These are phyloP conservation scores for Rapana venosa DNA, from an alignment of 2,888 invertebrate genomes.

Conservation along the genomic window DNA sequence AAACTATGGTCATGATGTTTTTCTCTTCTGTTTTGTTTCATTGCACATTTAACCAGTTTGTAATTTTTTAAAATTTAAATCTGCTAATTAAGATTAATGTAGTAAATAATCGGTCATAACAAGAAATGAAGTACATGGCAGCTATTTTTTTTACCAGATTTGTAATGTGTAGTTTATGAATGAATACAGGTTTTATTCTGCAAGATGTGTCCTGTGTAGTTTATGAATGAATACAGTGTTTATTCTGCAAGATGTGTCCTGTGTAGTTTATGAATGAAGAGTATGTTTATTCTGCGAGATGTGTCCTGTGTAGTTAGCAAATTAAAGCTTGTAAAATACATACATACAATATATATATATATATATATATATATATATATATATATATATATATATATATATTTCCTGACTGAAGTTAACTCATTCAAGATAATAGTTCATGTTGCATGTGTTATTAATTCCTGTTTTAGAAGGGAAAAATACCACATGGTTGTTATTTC, in stretches of 20 bases:
- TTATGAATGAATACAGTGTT: background rate
- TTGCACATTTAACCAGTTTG: background rate
- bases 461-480: too few species aligned
- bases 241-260: background rate
- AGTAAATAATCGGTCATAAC: background rate
- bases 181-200: background rate
- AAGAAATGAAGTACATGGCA: conserved; percentile 6
- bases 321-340: background rate
- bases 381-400: too few species aligned
- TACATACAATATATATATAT: too few species aligned
- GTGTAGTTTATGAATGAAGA: background rate
- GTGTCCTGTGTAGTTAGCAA: background rate
- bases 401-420: too few species aligned
- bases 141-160: background rate
- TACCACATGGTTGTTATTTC: too few species aligned
- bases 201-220: background rate
- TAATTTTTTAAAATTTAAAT: background rate
- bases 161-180: background rate
- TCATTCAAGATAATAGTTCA: too few species aligned
- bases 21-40: background rate
- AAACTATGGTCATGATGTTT: background rate
- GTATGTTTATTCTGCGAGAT: background rate
- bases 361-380: too few species aligned
- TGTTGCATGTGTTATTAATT: too few species aligned
- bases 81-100: background rate